phyloP scores from a whole-genome alignment of 1,140 invertebrate species.

The Sarcophaga bullata region DNA sequence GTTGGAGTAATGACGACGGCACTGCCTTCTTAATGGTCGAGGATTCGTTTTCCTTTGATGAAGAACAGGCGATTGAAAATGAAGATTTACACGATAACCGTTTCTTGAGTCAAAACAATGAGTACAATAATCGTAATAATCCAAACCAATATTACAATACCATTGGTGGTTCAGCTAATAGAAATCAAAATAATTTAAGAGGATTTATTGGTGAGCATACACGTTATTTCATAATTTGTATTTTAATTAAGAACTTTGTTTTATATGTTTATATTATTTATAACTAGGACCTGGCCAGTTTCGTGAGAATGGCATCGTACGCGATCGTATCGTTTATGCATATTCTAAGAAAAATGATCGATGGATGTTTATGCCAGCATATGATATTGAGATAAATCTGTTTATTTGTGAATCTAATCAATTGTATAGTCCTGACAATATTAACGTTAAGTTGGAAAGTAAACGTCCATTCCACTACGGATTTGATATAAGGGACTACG shows the following conservation, averaged over 20 bases:
- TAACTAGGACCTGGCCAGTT: slow-evolving; percentile 54
- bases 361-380: slow-evolving; percentile 86
- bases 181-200: slow-evolving; percentile 61
- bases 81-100: slow-evolving; percentile 62
- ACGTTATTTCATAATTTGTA: not conserved
- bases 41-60: slow-evolving; percentile 79
- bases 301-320: slow-evolving; percentile 55
- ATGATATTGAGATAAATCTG: slow-evolving; percentile 77
- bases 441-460: slow-evolving; percentile 71
- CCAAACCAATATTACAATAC: slow-evolving; percentile 66
- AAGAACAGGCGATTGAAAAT: slow-evolving; percentile 55
- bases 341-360: slow-evolving; percentile 77
- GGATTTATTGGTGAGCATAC: slow-evolving; percentile 54
- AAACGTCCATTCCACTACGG: slow-evolving; percentile 87
- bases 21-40: slow-evolving; percentile 81
- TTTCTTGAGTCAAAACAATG: slow-evolving; percentile 53
- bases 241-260: not conserved
- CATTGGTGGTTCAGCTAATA: slow-evolving; percentile 59
- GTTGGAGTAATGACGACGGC: slow-evolving; percentile 89
- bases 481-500: slow-evolving; percentile 76
- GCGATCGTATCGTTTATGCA: slow-evolving; percentile 73
- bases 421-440: slow-evolving; percentile 74
- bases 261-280: too few species aligned
- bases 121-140: slow-evolving; percentile 60
- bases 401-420: slow-evolving; percentile 90